Base-by-base conservation (phyloP, 2,888 invertebrate genomes). In the Panopea generosa region DNA sequence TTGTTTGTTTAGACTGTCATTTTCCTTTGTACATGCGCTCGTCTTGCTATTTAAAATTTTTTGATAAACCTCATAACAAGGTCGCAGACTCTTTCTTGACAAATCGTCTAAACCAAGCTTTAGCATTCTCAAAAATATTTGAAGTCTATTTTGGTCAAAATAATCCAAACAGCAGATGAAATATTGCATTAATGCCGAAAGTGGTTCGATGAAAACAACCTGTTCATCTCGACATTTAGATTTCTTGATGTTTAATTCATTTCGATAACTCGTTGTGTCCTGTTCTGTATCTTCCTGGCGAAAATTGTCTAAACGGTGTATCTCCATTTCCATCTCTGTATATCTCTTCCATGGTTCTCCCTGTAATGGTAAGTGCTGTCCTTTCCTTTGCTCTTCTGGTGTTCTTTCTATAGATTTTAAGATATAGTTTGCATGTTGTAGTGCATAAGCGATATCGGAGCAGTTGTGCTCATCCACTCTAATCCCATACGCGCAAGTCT, bases 91-190 rank as follows among this genome's bases (percentile, higher is more conserved):
- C 14, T 20, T 18, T 27, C 52, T 65, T 27, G 52, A 26, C 18
- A 65, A 9, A 18, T 65, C 20, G 18, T 55, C 52, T 43, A 65
- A 40, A 14, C 18, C 38, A 26, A 65, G 18, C 27, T 65, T 65
- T 18, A 65, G 20, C 2, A 9, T 22, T 65, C 65, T 52, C 22
- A 68, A 43, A 24, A 68, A 68, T 33, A 33, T 33, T 11, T 4
- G 33, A 11, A 33, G 33, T 11, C 33, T 11, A 11, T 33, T 33
- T 11, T 33, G 6, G 11, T 33, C 33, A 33, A 33, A 33, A 33
- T 33, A 33, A 11, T 33, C 33, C 4, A 33, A 11, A 33, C 11
- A 33, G 4, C 6, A 4, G 33, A 33, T 33, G 11, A 33, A 33
- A 33, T 33, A 7, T 11, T 7, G 4, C 33, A 33, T 33, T 33